phyloP scores from a whole-genome alignment of 2,797 vertebrate genomes.

The Enteromius trimaculatus region DNA sequence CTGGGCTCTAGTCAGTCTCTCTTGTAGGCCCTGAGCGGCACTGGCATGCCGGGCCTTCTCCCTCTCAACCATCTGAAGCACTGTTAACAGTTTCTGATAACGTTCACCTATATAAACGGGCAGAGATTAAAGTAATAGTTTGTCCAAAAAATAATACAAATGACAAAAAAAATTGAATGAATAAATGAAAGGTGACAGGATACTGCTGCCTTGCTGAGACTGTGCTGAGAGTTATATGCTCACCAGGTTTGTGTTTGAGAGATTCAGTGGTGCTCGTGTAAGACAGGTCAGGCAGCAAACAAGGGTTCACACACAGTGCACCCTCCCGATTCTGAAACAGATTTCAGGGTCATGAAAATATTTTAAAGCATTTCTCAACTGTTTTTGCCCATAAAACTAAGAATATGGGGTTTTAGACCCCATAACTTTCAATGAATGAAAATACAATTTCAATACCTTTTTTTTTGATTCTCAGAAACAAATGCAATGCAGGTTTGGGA shows the following conservation, averaged over 20 bases:
- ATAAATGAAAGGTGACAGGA: neutral
- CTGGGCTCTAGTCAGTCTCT: conserved; percentile 74
- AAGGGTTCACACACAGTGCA: conserved; percentile 60
- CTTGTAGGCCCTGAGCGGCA: conserved; percentile 72
- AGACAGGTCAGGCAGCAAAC: conserved; percentile 49
- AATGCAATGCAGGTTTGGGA: neutral
- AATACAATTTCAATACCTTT: neutral
- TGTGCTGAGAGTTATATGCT: neutral
- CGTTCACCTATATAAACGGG: conserved; percentile 54
- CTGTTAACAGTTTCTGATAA: conserved; percentile 70
- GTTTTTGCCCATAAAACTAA: neutral
- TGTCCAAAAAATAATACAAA: neutral
- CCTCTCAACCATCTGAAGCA: conserved; percentile 76
- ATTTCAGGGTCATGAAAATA: neutral
- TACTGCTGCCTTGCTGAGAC: too few species aligned
- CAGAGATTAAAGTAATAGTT: neutral
- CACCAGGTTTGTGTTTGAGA: conserved; percentile 56
- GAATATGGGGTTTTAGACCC: neutral
- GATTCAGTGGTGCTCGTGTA: conserved; percentile 36
- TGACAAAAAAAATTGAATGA: neutral
- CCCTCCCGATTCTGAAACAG: conserved; percentile 55
- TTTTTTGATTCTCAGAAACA: neutral
- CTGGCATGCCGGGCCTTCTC: conserved; percentile 73
- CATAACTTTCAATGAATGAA: neutral
- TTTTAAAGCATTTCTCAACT: neutral